A percentile compares a stretch with the other conserved stretches of the same genome.
Conservation (phyloP, 2,888 invertebrate genomes). For the Ypsolopha sequella region DNA sequence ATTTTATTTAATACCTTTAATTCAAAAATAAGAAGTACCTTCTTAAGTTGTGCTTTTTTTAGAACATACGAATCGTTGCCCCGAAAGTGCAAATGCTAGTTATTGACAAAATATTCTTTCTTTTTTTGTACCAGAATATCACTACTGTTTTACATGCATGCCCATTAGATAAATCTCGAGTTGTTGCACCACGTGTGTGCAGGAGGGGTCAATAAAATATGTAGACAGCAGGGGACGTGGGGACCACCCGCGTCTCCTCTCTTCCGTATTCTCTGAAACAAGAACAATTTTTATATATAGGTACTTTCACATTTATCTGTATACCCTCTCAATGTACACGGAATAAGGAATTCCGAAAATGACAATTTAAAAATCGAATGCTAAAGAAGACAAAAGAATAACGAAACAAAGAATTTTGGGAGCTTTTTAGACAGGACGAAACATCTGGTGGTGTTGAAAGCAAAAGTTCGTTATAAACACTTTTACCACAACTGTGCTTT, state of each 20-base stretch:
- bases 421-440: too few relatives aligned
- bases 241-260: constrained; percentile 24
- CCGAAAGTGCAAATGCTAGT: too few relatives aligned
- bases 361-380: too few relatives aligned
- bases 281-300: constrained; percentile 52
- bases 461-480: too few relatives aligned
- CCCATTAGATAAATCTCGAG: constrained; percentile 14
- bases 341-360: background rate
- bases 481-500: too few relatives aligned
- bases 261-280: constrained; percentile 59
- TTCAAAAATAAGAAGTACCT: too few relatives aligned
- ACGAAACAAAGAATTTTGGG: too few relatives aligned
- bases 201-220: constrained; percentile 60
- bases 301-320: background rate
- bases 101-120: background rate
- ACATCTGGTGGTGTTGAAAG: too few relatives aligned
- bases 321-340: background rate
- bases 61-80: too few relatives aligned
- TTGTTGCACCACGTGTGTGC: constrained; percentile 18
- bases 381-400: too few relatives aligned
- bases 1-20: too few relatives aligned
- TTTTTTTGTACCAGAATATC: background rate
- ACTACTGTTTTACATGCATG: background rate
- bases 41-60: too few relatives aligned
- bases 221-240: constrained; percentile 55